phyloP scores from a whole-genome alignment of 2,888 invertebrate species.

The Artemia sinica region DNA sequence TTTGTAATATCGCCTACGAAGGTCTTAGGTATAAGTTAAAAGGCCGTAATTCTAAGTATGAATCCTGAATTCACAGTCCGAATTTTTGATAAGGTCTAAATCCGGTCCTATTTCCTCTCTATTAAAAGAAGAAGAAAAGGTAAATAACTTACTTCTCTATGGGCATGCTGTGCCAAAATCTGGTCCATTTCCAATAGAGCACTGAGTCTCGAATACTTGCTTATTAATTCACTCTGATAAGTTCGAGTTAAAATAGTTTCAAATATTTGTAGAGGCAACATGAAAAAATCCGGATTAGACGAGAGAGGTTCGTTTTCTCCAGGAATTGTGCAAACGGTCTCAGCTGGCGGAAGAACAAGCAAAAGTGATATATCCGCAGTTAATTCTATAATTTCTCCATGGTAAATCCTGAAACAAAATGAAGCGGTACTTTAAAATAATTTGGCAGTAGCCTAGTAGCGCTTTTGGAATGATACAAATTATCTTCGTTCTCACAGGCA shows the following conservation, averaged over 20 bases:
- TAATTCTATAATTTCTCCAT: slow-evolving; percentile 80
- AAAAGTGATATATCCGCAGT: slow-evolving; percentile 77
- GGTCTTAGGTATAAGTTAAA: too few species aligned
- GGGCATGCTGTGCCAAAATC: slow-evolving; percentile 74
- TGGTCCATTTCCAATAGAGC: slow-evolving; percentile 83
- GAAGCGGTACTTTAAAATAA: too few species aligned
- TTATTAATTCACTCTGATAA: slow-evolving; percentile 75
- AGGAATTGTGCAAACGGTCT: slow-evolving; percentile 69
- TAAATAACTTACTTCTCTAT: slow-evolving; percentile 46
- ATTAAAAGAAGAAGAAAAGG: too few species aligned
- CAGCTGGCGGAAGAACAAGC: slow-evolving; percentile 76
- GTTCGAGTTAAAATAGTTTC: slow-evolving; percentile 89
- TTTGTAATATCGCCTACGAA: too few species aligned
- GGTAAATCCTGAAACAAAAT: slow-evolving; percentile 49
- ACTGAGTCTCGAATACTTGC: slow-evolving; percentile 76
- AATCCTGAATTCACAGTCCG: too few species aligned
- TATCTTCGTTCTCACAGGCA: too few species aligned
- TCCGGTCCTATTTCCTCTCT: too few species aligned
- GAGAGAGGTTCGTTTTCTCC: slow-evolving; percentile 59
- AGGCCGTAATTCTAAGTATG: too few species aligned
- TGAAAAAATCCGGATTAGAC: slow-evolving; percentile 65
- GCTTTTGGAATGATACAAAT: too few species aligned
- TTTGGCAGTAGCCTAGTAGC: too few species aligned
- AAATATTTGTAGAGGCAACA: slow-evolving; percentile 74
- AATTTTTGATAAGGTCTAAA: too few species aligned